Percentiles rank a stretch among this genome's conserved stretches.
Conservation (phyloP, 2,113 vertebrate species). For the Phodopus roborovskii region DNA sequence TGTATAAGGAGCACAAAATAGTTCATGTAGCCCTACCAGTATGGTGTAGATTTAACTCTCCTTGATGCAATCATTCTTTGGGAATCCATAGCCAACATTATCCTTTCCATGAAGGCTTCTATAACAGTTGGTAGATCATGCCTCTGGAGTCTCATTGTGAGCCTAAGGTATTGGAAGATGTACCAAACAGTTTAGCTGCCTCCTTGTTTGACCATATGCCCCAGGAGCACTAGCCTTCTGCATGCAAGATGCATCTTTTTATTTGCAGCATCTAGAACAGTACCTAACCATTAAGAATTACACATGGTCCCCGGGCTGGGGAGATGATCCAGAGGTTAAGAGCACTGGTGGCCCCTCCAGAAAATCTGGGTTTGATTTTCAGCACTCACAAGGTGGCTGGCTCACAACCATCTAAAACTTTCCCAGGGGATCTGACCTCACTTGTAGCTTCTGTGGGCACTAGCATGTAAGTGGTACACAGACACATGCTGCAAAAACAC, state of each 20-base stretch:
- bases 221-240: no score
- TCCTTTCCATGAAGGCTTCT: neutral
- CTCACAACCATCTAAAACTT: neutral
- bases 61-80: neutral
- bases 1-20: neutral
- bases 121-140: neutral
- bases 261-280: neutral
- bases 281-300: neutral
- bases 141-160: neutral
- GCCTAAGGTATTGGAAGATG: fast-evolving
- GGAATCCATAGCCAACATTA: neutral
- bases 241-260: neutral
- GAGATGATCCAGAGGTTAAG: neutral
- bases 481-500: neutral
- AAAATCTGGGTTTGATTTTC: neutral
- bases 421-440: neutral
- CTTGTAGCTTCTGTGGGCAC: neutral
- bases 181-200: neutral
- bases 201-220: neutral
- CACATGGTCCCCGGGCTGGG: no score
- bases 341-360: neutral
- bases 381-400: neutral
- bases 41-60: neutral
- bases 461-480: neutral
- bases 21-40: neutral